A percentile compares a stretch with the other conserved stretches of the same genome.
These are phyloP conservation scores for Coracias cyanogaster DNA, from an alignment of 2,797 vertebrate species.

Conservation along the genomic window DNA sequence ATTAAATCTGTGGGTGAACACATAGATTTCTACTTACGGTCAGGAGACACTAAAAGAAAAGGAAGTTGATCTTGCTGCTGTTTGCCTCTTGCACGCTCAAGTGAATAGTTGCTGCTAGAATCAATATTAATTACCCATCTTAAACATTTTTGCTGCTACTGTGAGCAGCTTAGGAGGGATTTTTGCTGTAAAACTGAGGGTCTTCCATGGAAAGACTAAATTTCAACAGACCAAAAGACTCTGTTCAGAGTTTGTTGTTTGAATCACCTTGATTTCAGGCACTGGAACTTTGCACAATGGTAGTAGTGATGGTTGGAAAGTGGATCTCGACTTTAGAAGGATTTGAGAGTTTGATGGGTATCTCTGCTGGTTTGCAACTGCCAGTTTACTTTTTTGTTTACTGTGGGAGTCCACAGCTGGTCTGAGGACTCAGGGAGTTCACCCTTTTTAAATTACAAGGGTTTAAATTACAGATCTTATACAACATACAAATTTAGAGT, in stretches of 20 bases:
- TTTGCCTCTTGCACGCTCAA: background rate
- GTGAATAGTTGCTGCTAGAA: background rate
- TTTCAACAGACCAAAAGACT: background rate
- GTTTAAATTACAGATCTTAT: background rate
- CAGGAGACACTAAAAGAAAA: background rate
- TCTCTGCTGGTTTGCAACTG: background rate
- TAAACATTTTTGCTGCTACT: background rate
- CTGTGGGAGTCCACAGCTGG: too few relatives aligned
- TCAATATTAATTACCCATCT: background rate
- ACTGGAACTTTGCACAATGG: background rate
- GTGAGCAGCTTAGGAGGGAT: background rate
- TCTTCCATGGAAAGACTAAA: background rate
- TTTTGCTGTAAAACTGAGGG: background rate
- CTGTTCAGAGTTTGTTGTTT: background rate
- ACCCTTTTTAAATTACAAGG: background rate
- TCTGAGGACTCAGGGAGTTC: too few relatives aligned
- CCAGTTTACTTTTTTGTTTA: background rate
- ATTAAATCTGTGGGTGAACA: background rate
- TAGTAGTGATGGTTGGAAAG: background rate
- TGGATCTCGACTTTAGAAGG: background rate
- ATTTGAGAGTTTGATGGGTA: background rate
- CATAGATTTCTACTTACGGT: background rate
- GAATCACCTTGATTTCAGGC: background rate
- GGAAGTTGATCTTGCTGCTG: background rate
- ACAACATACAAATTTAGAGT: background rate